Base-by-base conservation (phyloP, 2,113 vertebrate species). In the Gymnobelideus leadbeateri region DNA sequence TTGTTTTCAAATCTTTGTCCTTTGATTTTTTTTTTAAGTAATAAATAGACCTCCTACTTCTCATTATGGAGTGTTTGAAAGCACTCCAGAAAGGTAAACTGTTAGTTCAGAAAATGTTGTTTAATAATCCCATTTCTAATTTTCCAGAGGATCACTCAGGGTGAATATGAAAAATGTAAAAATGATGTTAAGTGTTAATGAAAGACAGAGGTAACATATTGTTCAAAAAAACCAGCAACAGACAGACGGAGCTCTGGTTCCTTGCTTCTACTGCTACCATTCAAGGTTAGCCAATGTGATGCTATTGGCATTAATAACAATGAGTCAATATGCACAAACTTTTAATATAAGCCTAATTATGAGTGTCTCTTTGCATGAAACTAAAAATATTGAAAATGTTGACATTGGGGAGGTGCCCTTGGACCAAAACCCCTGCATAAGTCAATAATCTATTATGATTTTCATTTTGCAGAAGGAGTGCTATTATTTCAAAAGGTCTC, bases 361-460 rank as follows among this genome's bases (percentile, higher is more conserved):
- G 98, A 98, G 68, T 91, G 98, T 98, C 98, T 98, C 97, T 98
- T 97, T 97, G 95, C 98, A 98, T 98, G 98, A 98, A 98, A 98
- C 97, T 98, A 89, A 98, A 98, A 96, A 97, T 98, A 99, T 99
- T 99, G 99, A 99, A 98, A 98, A 98, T 97, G 98, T 98, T 98
- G 98, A 99, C 98, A 98, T 97, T 92, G 97, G 97, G 98, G 98
- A 99, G 98, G 97, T 99, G 99, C 98, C 99, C 99, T 99, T 99
- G 98, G 97, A 98, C 98, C 96, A 97, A 98, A 98, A 98, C 98
- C 97, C 98, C 97, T 96, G 94, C 95, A 96, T 98, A 98, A 98
- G 98, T 99, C 99, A 98, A 99, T 99, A 99, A 99, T 99, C 99
- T 99, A 99, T 99, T 99, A 99, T 99, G 99, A 99, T 99, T 99